phyloP scores from a whole-genome alignment of 2,797 vertebrate genomes.

The Todus mexicanus region DNA sequence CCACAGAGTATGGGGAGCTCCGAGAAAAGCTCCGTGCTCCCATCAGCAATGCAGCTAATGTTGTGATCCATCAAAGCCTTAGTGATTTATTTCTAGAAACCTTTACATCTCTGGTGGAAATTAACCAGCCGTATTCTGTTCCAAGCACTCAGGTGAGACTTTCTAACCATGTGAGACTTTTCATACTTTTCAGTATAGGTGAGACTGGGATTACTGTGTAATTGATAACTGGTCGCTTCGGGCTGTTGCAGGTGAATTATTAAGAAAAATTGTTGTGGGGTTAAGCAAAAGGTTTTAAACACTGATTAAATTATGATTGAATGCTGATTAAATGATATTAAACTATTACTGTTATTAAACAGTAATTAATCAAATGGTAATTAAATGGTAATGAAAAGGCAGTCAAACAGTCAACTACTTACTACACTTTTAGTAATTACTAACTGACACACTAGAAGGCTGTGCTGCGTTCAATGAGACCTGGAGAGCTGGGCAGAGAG shows the following conservation, averaged over 20 bases:
- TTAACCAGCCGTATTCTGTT: slow-evolving; percentile 79
- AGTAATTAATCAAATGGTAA: background rate
- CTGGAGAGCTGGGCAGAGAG: no score
- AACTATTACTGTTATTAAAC: background rate
- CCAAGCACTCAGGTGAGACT: slow-evolving; percentile 84
- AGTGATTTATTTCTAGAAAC: slow-evolving; percentile 94
- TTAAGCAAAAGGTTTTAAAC: background rate
- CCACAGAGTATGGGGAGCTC: slow-evolving; percentile 88
- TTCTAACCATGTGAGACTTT: background rate
- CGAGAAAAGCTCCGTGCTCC: slow-evolving; percentile 89
- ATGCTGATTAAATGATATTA: background rate
- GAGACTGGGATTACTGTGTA: background rate
- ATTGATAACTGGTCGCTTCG: background rate
- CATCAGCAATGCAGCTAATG: slow-evolving; percentile 85
- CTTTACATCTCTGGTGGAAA: slow-evolving; percentile 86
- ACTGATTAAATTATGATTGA: background rate
- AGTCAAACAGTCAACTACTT: no score
- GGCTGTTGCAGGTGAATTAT: background rate
- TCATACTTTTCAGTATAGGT: background rate
- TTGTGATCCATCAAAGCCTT: slow-evolving; percentile 91
- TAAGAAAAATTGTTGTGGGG: background rate
- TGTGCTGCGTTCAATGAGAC: no score
- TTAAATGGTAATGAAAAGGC: background rate
- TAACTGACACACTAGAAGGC: no score
- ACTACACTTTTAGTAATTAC: background rate